Conservation (phyloP, 2,113 vertebrate genomes). For the Boulengeromyrus knoepffleri region DNA sequence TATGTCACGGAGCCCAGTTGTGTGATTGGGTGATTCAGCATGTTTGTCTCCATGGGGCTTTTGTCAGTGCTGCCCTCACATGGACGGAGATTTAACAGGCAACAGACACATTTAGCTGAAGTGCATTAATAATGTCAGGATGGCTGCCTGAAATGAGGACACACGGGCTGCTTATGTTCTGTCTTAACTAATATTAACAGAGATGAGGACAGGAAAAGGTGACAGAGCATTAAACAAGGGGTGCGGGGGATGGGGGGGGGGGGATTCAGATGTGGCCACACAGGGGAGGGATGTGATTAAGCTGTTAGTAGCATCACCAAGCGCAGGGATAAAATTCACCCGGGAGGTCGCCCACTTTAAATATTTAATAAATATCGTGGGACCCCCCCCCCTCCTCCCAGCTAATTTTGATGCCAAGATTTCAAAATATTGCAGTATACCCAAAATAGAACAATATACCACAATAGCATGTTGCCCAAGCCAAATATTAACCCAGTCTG, state of each 20-base stretch:
- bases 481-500: neutral
- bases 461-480: neutral
- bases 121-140: neutral
- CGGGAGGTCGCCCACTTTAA: neutral
- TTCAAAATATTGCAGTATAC: neutral
- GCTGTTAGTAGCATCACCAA: slow-evolving; percentile 53
- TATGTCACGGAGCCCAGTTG: neutral
- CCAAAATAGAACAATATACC: neutral
- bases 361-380: neutral
- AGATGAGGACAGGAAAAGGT: neutral
- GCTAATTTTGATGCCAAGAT: neutral
- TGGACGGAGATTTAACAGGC: neutral
- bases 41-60: too few relatives aligned
- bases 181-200: neutral
- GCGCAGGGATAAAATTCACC: slow-evolving; percentile 30
- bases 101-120: neutral
- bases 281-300: slow-evolving; percentile 58
- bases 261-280: slow-evolving; percentile 19
- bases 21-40: neutral
- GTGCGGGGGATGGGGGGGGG: too few relatives aligned
- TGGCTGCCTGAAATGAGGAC: neutral
- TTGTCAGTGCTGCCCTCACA: neutral
- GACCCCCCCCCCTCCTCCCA: slow-evolving; percentile 40
- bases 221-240: neutral
- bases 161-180: neutral